Evolutionary conservation across 2,888 invertebrate species (phyloP), one percentile per base, ranked within the genome.

Genomic region (Idaea dimidiata): DNA sequence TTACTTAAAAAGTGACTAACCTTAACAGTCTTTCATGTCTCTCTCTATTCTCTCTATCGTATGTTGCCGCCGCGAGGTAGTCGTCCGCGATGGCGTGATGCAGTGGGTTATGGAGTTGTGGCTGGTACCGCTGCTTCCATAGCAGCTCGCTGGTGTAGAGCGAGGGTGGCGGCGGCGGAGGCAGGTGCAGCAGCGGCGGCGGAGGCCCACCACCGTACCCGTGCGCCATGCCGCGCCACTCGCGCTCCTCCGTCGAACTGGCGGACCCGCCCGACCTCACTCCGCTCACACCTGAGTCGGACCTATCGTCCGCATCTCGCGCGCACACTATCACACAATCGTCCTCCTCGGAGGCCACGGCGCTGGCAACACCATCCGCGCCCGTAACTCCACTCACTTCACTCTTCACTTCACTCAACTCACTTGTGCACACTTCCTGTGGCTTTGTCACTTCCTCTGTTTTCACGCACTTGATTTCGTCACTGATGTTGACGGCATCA

Each of bases 231-330:
- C 95, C 96, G 85, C 96, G 93, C 85, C 96, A 96, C 88, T 95
- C 95, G 86, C 96, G 94, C 85, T 95, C 95, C 82, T 96, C 96
- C 87, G 95, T 95, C 77, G 96, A 94, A 89, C 96, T 96, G 93
- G 96, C 96, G 81, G 93, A 93, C 76, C 95, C 94, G 78, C 94
- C 94, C 80, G 95, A 95, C 77, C 96, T 94, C 81, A 96, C 91
- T 63, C 96, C 96, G 89, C 96, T 96, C 93, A 96, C 95, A 90
- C 96, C 95, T 81, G 95, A 94, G 89, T 95, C 95, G 88, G 93
- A 94, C 81, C 90, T 86, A 78, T 90, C 92, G 89, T 92, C 93
- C 89, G 91, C 93, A 92, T 91, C 91, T 82, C 88, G 88, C 83
- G 91, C 88, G 88, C 94, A 93, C 93, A 94, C 94, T 90, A 94